These are phyloP conservation scores for Euleptes europaea DNA, from an alignment of 2,113 vertebrate genomes.

Conservation along the genomic window DNA sequence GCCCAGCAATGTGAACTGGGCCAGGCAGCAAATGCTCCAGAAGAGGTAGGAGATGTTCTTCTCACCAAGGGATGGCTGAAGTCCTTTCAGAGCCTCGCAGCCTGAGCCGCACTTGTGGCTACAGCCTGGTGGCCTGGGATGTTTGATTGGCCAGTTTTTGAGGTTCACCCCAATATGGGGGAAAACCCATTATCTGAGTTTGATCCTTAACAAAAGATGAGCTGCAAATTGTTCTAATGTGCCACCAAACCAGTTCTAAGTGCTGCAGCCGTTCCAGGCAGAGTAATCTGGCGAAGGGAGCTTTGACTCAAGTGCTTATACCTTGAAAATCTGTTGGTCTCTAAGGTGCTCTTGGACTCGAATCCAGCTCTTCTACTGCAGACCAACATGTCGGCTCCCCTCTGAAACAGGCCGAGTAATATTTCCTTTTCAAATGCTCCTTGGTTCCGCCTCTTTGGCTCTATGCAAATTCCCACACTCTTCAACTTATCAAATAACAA, in stretches of 20 bases:
- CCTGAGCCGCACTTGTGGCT: too few relatives aligned
- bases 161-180: neutral
- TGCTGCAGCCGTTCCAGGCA: neutral
- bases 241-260: neutral
- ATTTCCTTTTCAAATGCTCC: conserved; percentile 7
- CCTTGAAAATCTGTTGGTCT: too few relatives aligned
- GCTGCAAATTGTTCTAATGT: neutral
- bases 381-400: too few relatives aligned
- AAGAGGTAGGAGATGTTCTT: too few relatives aligned
- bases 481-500: conserved; percentile 46
- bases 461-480: conserved; percentile 28
- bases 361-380: too few relatives aligned
- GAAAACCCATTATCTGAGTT: neutral
- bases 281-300: too few relatives aligned
- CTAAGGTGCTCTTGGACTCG: too few relatives aligned
- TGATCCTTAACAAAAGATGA: neutral
- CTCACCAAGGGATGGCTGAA: too few relatives aligned
- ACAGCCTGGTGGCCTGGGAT: neutral
- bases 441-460: conserved; percentile 4
- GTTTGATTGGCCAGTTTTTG: neutral
- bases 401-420: neutral
- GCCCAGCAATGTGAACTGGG: too few relatives aligned
- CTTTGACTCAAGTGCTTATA: too few relatives aligned
- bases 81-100: too few relatives aligned
- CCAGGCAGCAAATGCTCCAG: too few relatives aligned